These are phyloP conservation scores for Andrena dorsata DNA, from an alignment of 2,888 invertebrate species.

Conservation along the genomic window DNA sequence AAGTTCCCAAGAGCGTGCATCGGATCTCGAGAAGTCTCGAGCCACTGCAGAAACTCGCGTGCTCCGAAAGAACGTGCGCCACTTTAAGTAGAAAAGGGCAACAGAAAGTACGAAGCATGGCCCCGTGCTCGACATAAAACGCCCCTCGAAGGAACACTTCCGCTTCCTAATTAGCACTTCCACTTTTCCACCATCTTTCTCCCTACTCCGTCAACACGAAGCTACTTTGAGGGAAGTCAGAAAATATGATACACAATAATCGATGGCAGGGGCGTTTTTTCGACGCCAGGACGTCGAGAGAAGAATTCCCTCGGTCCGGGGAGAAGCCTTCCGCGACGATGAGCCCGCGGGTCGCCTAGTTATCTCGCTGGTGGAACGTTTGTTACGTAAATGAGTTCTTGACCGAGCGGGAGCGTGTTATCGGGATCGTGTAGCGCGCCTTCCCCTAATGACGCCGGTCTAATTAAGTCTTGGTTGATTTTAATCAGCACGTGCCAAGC, in stretches of 20 bases:
- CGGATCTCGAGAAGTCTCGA: constrained; percentile 16
- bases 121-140: neutral
- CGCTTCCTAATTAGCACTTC: neutral
- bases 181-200: neutral
- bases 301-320: neutral
- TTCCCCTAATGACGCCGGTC: constrained; percentile 55
- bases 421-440: constrained; percentile 55
- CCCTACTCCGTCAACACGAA: neutral
- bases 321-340: constrained; percentile 29
- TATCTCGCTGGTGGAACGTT: constrained; percentile 40
- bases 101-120: neutral
- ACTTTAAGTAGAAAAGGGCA: constrained; percentile 12
- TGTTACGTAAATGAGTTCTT: constrained; percentile 62
- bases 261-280: neutral
- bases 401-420: constrained; percentile 55
- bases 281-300: neutral
- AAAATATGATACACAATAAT: neutral
- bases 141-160: constrained; percentile 1
- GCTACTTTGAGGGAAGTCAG: neutral
- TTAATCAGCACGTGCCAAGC: constrained; percentile 51
- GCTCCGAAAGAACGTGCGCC: constrained; percentile 1
- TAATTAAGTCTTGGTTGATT: constrained; percentile 62
- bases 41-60: constrained; percentile 9
- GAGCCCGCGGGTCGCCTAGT: constrained; percentile 16
- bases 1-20: constrained; percentile 20